A percentile compares a stretch with the other conserved stretches of the same genome.
phyloP scores from a whole-genome alignment of 2,888 invertebrate species.

The Glaucopsyche alexis region DNA sequence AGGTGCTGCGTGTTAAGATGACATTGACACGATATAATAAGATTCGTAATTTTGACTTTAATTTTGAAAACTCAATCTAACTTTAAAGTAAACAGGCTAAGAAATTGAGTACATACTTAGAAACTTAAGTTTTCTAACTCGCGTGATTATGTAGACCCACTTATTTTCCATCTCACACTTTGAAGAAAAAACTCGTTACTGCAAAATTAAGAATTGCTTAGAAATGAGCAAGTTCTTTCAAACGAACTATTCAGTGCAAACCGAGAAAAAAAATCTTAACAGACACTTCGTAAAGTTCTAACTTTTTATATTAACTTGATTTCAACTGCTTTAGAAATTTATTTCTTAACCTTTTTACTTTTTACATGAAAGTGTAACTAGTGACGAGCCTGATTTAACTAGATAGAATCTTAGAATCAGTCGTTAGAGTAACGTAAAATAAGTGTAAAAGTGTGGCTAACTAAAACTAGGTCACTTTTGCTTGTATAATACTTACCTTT shows the following conservation, averaged over 20 bases:
- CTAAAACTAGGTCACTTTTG: too few relatives aligned
- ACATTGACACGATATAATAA: too few relatives aligned
- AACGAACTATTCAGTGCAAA: conserved; percentile 15
- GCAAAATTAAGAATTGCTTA: neutral
- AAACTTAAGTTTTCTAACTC: too few relatives aligned
- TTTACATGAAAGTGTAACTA: neutral
- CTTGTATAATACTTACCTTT: too few relatives aligned
- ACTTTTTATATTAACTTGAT: conserved; percentile 22
- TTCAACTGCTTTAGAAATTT: conserved; percentile 21
- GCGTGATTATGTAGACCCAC: neutral
- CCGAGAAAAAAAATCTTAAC: neutral
- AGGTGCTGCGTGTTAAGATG: too few relatives aligned
- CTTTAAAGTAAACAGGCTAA: too few relatives aligned
- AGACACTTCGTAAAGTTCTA: neutral
- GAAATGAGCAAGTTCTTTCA: conserved; percentile 13
- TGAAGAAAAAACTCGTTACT: neutral
- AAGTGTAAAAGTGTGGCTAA: too few relatives aligned
- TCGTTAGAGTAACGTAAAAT: too few relatives aligned
- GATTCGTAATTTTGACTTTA: too few relatives aligned
- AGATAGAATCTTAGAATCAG: too few relatives aligned
- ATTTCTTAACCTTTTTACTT: neutral
- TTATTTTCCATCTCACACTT: neutral
- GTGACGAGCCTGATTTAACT: neutral
- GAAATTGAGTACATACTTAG: too few relatives aligned
- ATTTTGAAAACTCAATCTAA: too few relatives aligned